Evolutionary conservation across 2,888 invertebrate genomes (phyloP).

Genomic region (Sphaerophoria rueppellii): DNA sequence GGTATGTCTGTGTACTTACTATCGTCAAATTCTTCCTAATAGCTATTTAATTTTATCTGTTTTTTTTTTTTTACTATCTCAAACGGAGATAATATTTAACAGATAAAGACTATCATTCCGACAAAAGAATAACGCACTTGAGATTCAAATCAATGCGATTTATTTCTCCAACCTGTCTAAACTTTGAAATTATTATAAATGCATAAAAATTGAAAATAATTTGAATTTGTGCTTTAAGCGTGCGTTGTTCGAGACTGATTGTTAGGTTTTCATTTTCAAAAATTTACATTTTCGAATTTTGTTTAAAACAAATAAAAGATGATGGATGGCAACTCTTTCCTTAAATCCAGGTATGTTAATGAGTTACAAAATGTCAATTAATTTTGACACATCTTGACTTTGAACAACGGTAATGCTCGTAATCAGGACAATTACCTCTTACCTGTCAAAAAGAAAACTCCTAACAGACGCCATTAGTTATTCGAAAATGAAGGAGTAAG

Average conservation of each 20-base stretch:
- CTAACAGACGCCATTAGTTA: slow-evolving; percentile 1
- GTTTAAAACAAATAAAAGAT: background rate
- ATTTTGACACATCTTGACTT: slow-evolving; percentile 23
- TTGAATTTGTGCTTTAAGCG: slow-evolving; percentile 7
- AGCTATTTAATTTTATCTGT: slow-evolving; percentile 65
- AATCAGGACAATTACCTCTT: background rate
- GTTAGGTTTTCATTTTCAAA: background rate
- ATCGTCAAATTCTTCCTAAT: slow-evolving; percentile 61
- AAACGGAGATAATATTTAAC: slow-evolving; percentile 32
- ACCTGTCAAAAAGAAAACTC: slow-evolving; percentile 2
- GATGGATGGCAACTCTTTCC: slow-evolving; percentile 36
- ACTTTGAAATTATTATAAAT: slow-evolving; percentile 18
- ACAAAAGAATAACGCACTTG: slow-evolving; percentile 55
- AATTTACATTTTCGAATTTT: background rate
- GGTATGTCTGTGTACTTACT: slow-evolving; percentile 24
- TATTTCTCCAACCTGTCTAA: slow-evolving; percentile 39
- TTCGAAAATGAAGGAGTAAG: background rate
- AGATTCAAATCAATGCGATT: slow-evolving; percentile 51
- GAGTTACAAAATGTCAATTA: background rate
- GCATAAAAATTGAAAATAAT: slow-evolving; percentile 9
- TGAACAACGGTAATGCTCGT: background rate
- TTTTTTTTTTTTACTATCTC: slow-evolving; percentile 45
- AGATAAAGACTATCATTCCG: slow-evolving; percentile 55
- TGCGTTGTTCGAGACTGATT: slow-evolving; percentile 15
- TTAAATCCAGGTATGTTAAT: slow-evolving; percentile 25